Conservation (phyloP, 2,113 vertebrate genomes). For the Orycteropus afer region DNA sequence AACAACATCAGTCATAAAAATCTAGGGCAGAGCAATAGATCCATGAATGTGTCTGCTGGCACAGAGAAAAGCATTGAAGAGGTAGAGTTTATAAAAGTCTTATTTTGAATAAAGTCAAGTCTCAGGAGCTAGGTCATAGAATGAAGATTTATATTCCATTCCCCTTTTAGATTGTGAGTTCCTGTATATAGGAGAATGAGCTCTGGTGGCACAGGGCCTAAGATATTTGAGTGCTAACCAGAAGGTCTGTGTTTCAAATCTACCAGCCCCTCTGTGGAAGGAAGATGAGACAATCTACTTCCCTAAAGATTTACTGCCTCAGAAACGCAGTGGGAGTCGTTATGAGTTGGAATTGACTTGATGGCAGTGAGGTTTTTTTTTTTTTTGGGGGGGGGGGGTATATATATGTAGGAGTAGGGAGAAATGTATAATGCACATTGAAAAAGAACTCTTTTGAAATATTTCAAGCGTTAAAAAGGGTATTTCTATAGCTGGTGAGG, state of each 20-base stretch:
- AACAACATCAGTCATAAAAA: background rate
- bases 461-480: slow-evolving; percentile 35
- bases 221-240: no score
- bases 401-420: background rate
- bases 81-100: background rate
- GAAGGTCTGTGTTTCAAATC: no score
- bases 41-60: background rate
- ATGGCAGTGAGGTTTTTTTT: no score
- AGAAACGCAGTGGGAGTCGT: no score
- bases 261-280: no score
- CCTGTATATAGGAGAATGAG: no score
- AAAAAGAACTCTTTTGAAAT: background rate
- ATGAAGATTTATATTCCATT: background rate
- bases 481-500: background rate
- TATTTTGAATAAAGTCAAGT: slow-evolving; percentile 22
- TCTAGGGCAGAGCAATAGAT: background rate
- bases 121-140: background rate
- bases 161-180: background rate
- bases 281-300: no score
- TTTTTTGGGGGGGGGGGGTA: no score
- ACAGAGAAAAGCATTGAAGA: background rate
- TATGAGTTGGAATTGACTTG: no score
- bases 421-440: background rate
- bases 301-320: no score
- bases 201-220: no score